Evolutionary conservation across 2,113 vertebrate genomes (phyloP), one percentile per base, ranked within the genome.

Genomic region (Stegastes partitus): DNA sequence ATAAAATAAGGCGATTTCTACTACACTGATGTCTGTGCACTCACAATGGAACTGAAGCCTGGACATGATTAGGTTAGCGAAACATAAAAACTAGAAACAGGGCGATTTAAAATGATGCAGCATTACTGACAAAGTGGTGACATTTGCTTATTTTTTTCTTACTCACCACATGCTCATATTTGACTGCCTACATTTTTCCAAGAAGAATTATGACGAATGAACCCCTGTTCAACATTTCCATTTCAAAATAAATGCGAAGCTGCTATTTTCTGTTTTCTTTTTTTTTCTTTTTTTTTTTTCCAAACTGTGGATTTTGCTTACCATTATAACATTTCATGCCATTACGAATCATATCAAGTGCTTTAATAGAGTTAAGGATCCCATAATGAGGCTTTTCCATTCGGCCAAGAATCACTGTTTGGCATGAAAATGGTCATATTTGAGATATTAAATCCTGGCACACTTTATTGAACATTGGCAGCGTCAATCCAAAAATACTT

Each of bases 361-460:
- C 37, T 77, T 68, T 34, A 72, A 54, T 45, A 45, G 62, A 68
- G 57, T 66, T 82, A n/a, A 45, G 25, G 58, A 26, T 54, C 47
- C 39, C 21, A 44, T 49, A 45, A 61, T 79, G 51, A 77, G 49
- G 47, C 49, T 79, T 63, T 77, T 47, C 7, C 39, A 65, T 23
- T 0, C 74, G 72, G 56, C 69, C 56, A 65, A 59, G 31, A 72
- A 81, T 69, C 39, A 31, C 0, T 26, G 25, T 63, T 71, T 83
- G 77, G 67, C 59, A 44, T 42, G 11, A 42, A 55, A 39, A 37
- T 23, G 9, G 3, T 21, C 61, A 28, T 34, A 59, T 61, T 81
- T 70, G 26, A 45, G 49, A 68, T 69, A 62, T 76, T 77, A 54
- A 19, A 81, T 51, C 50, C 66, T 76, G 79, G 62, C 74, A 55